A percentile compares a stretch with the other conserved stretches of the same genome.
These are phyloP conservation scores for Brachyhypopomus gauderio DNA, from an alignment of 2,113 vertebrate species.

Conservation along the genomic window DNA sequence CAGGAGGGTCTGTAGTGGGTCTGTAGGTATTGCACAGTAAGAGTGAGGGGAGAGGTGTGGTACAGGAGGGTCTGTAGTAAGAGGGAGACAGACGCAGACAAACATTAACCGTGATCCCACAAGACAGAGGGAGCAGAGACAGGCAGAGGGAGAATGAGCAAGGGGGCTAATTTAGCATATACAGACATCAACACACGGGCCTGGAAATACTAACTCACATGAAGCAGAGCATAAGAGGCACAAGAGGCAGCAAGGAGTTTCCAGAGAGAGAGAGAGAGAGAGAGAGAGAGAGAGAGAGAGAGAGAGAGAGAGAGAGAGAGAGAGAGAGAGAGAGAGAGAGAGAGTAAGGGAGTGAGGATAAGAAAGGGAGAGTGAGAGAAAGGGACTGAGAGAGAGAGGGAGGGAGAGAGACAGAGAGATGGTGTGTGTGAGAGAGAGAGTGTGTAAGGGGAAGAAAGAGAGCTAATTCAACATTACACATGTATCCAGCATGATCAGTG, in stretches of 20 bases:
- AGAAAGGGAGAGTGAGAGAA: background rate
- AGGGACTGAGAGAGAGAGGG: background rate
- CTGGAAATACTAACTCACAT: slow-evolving; percentile 78
- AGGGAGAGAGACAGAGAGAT: slow-evolving; percentile 58
- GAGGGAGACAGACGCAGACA: slow-evolving; percentile 58
- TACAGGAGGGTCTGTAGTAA: too few species aligned
- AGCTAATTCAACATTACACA: slow-evolving; percentile 45
- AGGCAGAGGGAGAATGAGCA: slow-evolving; percentile 35
- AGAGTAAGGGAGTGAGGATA: background rate
- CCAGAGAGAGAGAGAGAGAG: slow-evolving; percentile 58
- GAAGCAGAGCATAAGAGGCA: slow-evolving; percentile 70
- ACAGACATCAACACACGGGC: slow-evolving; percentile 53
- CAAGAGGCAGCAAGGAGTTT: slow-evolving; percentile 69
- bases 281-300: slow-evolving; percentile 39
- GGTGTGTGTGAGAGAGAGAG: slow-evolving; percentile 62
- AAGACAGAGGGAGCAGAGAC: slow-evolving; percentile 31
- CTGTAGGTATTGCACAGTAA: slow-evolving; percentile 66
- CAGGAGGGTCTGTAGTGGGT: slow-evolving; percentile 67
- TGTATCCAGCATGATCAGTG: slow-evolving; percentile 20
- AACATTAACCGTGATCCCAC: slow-evolving; percentile 56
- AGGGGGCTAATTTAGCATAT: slow-evolving; percentile 58
- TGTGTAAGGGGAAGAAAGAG: slow-evolving; percentile 47
- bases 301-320: slow-evolving; percentile 24
- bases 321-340: slow-evolving; percentile 16
- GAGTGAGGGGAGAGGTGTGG: too few species aligned